Base-by-base conservation (phyloP, 2,888 invertebrate species). In the Philopedon plagiatum region DNA sequence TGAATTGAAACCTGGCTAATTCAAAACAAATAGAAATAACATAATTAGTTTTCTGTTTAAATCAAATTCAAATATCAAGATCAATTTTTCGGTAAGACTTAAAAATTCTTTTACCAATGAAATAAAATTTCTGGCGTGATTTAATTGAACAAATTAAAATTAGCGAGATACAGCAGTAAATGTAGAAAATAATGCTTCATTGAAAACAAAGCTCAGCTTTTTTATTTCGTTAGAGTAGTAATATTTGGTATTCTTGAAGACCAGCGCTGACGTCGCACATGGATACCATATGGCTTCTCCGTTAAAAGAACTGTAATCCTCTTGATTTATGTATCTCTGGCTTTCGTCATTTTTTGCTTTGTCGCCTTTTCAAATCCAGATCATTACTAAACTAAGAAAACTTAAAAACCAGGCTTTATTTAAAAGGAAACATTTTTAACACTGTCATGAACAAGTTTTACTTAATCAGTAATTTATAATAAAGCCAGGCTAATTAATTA, bases 51-150 rank as follows among this genome's bases (percentile, higher is more conserved):
- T 29, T 29, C 4, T 29, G 7, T 7, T 29, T 29, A 29, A 29
- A 29, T 5, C 4, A 5, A 29, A 29, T 29, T 5, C 7, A 4
- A 29, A 29, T 13, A 39, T 54, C 2, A 29, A 54, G 32, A 54
- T 18, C 2, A 32, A n/a, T 56, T 56, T 56, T 56, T 56, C 56
- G 19, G 29, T 34, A 32, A 56, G 19, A 56, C n/a, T 9, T 56
- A 7, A 7, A 54, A 29, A 8, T 29, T 29, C 32, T 29, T 54
- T 54, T 21, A 21, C 11, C 11, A 19, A 26, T n/a, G 13, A n/a
- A 54, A 13, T 39, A 15, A 41, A 15, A n/a, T n/a, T n/a, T n/a
- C n/a, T 41, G 15, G 13, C 11, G 5, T 41, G 2, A 15, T 13
- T 41, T 41, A 41, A 15, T 44, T 44, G 7, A 46, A 5, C 9